Conservation (phyloP, 2,113 vertebrate genomes). For the Anarhynchus alexandrinus region DNA sequence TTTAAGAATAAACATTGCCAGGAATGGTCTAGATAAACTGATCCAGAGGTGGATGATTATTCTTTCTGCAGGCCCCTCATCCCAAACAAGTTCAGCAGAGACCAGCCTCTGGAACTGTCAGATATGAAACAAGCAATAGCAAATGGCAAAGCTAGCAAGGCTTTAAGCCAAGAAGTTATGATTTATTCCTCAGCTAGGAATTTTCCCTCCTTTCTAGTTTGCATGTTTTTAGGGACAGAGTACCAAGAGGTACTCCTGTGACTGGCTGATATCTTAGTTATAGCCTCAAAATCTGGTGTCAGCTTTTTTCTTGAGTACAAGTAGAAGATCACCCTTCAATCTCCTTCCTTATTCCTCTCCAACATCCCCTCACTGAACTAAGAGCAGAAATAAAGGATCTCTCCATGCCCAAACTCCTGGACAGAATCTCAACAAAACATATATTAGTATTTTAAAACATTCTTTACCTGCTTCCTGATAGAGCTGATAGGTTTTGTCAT, state of each 20-base stretch:
- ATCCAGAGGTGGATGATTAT: not conserved
- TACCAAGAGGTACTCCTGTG: not conserved
- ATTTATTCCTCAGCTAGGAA: not conserved
- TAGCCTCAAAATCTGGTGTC: not conserved
- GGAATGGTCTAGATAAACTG: not conserved
- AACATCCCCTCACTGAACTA: not conserved
- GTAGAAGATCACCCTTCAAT: not conserved
- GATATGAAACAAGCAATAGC: not conserved
- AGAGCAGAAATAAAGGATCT: not conserved
- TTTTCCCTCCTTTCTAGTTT: not conserved
- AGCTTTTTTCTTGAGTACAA: not conserved
- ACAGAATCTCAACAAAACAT: not conserved
- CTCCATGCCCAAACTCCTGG: not conserved
- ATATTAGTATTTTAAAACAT: not conserved
- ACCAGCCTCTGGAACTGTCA: not conserved
- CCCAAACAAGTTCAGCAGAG: not conserved
- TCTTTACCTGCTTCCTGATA: conserved; percentile 91
- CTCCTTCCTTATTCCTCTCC: not conserved
- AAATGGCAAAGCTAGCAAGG: not conserved
- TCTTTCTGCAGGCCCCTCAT: not conserved
- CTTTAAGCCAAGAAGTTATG: not conserved
- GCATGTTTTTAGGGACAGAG: not conserved
- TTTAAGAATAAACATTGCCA: not conserved
- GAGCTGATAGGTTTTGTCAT: conserved; percentile 79
- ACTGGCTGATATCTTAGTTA: not conserved